Conservation (phyloP, 2,888 invertebrate species). For the Capitulum mitella region DNA sequence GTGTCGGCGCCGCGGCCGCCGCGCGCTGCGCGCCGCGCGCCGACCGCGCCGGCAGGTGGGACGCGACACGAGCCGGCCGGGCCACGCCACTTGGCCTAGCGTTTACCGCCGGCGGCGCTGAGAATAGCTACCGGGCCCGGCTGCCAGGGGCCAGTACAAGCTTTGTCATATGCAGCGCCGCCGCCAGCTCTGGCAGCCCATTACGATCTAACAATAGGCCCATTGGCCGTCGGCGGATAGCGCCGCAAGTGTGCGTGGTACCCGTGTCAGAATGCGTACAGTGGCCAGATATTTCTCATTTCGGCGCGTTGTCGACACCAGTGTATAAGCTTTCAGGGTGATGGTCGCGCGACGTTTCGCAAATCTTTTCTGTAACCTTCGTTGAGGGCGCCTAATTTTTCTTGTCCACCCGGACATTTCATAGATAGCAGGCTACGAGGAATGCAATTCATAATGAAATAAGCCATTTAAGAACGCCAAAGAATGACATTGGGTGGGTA, state of each 20-base stretch:
- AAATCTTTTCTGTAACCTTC: not conserved
- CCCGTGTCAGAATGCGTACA: not conserved
- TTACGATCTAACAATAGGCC: conserved; percentile 4
- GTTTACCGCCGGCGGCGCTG: not conserved
- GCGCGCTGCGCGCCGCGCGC: not conserved
- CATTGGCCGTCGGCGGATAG: not conserved
- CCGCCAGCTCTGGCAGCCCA: not conserved
- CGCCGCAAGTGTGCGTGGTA: not conserved
- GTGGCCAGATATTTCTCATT: not conserved
- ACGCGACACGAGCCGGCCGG: not conserved
- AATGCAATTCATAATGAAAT: not conserved
- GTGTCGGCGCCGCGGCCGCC: not conserved
- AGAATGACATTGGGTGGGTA: not conserved
- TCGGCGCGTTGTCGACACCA: not conserved
- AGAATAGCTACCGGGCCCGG: not conserved
- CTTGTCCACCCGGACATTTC: not conserved
- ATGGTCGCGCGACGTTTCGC: not conserved
- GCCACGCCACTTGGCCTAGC: conserved; percentile 24
- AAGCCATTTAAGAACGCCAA: not conserved
- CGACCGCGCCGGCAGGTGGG: not conserved
- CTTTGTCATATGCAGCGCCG: conserved; percentile 8
- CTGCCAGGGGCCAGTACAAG: conserved; percentile 14
- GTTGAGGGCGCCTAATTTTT: not conserved
- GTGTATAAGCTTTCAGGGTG: not conserved
- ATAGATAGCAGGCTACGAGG: not conserved